These are phyloP conservation scores for Procavia capensis DNA, from an alignment of 2,113 vertebrate species.

Conservation along the genomic window DNA sequence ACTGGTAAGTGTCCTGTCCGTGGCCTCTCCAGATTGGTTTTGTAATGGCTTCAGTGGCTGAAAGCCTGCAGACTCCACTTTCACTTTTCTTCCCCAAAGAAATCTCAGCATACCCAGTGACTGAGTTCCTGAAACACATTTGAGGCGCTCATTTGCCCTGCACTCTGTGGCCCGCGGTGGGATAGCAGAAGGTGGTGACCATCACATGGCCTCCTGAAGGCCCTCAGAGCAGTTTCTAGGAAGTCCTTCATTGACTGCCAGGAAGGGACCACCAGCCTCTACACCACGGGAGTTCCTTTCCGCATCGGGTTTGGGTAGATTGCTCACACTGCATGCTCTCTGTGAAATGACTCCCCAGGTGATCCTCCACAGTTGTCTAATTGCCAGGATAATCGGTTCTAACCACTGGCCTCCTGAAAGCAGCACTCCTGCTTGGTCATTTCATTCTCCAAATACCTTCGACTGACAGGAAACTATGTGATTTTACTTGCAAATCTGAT, in stretches of 20 bases:
- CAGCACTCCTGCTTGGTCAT: slow-evolving; percentile 55
- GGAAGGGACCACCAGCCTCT: not conserved
- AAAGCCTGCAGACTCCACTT: not conserved
- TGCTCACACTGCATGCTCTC: not conserved
- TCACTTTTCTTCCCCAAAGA: slow-evolving; percentile 7
- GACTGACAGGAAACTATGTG: not conserved
- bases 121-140: not conserved
- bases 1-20: slow-evolving; percentile 17
- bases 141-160: not conserved
- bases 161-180: not conserved
- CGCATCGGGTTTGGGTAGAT: not conserved
- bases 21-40: not conserved
- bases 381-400: slow-evolving; percentile 25
- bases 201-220: not conserved
- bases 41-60: not conserved
- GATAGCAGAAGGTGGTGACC: too few species aligned
- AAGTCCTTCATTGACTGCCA: not conserved
- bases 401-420: slow-evolving; percentile 55
- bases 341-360: not conserved
- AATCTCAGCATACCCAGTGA: not conserved
- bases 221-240: not conserved
- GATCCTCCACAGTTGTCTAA: slow-evolving; percentile 14
- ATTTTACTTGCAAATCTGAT: slow-evolving; percentile 80
- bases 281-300: too few species aligned
- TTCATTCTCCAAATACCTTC: slow-evolving; percentile 52